Evolutionary conservation across 1,140 invertebrate species (phyloP), one percentile per base, ranked within the genome.

Genomic region (Papilio machaon): DNA sequence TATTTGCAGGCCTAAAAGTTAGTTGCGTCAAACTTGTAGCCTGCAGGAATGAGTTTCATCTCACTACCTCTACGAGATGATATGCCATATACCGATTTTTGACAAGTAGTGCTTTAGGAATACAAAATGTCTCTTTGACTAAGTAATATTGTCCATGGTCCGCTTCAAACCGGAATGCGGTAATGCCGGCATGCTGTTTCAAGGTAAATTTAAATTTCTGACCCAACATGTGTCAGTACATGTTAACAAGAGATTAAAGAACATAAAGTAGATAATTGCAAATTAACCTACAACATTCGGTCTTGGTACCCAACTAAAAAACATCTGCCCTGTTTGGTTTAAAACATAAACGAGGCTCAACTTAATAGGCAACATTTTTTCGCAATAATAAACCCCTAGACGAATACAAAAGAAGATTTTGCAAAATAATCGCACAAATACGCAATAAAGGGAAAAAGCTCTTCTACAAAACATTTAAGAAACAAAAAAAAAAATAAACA

Each of bases 401-500:
- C 35, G 30, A 30, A 64, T 64, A 23, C 60, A 67, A 70, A 70
- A 70, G 23, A 35, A 30, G 64, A 70, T 35, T 70, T 35, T 35
- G 64, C 64, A 70, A 35, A 70, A 70, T 70, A 70, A 70, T 70
- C 10, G 30, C 64, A 35, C 64, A 35, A 70, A 70, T 70, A 70
- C 23, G 64, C 23, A 70, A 15, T 70, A 38, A 35, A 15, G 64
- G 15, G 13, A 13, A 70, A 64, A 70, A 70, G 30, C 64, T 70
- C 23, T 70, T 70, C 30, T 70, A 70, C 64, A 70, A 35, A 70
- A 70, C 64, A 70, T 11, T 70, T 70, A 70, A 47, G 46, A 52
- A 49, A 75, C 49, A 75, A 49, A 75, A 75, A 73, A 75, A 73
- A 73, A 76, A 76, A 47, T 47, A 76, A 30, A 52, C 74, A 76